Evolutionary conservation across 1,140 invertebrate species (phyloP).

Genomic region (Andrena cerasifolii): DNA sequence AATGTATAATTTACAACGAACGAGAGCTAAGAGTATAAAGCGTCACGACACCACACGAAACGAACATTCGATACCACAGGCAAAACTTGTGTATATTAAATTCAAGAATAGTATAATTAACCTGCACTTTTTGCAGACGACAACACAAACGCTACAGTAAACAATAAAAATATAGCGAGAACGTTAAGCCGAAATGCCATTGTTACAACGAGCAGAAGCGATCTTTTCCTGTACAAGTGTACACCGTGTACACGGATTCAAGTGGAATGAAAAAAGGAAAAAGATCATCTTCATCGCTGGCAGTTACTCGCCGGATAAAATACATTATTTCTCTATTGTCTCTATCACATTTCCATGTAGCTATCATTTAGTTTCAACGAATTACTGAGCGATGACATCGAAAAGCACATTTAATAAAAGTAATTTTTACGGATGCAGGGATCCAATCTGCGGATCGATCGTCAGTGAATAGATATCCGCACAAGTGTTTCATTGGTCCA

Average conservation of each 20-base stretch:
- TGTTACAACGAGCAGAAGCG: background rate
- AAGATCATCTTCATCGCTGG: background rate
- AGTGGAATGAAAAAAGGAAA: background rate
- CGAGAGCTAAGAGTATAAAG: background rate
- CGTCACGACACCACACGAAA: too few relatives aligned
- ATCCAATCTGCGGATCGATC: background rate
- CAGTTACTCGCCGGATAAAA: background rate
- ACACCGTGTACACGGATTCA: too few relatives aligned
- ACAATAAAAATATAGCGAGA: background rate
- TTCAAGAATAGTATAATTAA: slow-evolving; percentile 10
- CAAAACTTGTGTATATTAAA: background rate
- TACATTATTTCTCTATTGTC: background rate
- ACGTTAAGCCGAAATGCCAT: slow-evolving; percentile 10
- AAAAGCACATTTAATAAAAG: background rate
- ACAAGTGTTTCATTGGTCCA: background rate
- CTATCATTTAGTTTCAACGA: background rate
- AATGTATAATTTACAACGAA: background rate
- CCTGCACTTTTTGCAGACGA: slow-evolving; percentile 13
- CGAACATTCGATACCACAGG: background rate
- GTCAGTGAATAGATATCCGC: background rate
- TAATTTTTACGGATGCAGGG: background rate
- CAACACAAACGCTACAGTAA: background rate
- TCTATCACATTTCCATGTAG: background rate
- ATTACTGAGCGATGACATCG: background rate
- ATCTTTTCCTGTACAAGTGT: background rate